phyloP scores from a whole-genome alignment of 2,113 vertebrate species.

The Lamprologus sp. region DNA sequence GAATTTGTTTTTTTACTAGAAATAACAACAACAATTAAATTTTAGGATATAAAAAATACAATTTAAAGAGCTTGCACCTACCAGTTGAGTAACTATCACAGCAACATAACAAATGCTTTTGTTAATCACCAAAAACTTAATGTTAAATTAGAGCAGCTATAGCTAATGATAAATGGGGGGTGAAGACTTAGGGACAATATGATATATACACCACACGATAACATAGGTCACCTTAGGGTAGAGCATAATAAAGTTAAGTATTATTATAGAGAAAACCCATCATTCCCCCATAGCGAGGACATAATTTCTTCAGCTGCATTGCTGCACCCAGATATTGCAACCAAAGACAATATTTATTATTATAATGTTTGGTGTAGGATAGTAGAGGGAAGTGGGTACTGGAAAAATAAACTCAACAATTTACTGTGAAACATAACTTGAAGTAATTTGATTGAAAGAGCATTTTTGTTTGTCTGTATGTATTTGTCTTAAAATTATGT shows the following conservation, averaged over 20 bases:
- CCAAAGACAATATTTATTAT: not conserved
- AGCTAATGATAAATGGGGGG: not conserved
- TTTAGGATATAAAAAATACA: fast-evolving
- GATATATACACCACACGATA: not conserved
- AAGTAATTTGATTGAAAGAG: not conserved
- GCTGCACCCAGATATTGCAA: not conserved
- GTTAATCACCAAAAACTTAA: fast-evolving
- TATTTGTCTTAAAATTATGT: not conserved
- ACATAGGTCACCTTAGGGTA: fast-evolving
- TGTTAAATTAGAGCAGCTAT: fast-evolving
- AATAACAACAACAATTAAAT: fast-evolving
- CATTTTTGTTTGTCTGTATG: fast-evolving
- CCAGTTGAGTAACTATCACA: fast-evolving
- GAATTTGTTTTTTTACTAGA: not conserved
- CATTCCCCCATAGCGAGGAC: not conserved
- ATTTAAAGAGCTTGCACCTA: not conserved
- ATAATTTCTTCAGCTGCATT: not conserved
- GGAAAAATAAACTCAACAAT: not conserved
- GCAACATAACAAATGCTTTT: not conserved
- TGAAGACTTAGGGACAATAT: not conserved
- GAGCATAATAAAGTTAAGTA: not conserved
- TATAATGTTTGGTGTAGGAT: not conserved
- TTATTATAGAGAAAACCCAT: not conserved
- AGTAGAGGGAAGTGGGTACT: not conserved
- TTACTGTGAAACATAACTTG: not conserved